These are phyloP conservation scores for Naso thynnoides DNA, from an alignment of 2,797 vertebrate genomes.

Conservation along the genomic window DNA sequence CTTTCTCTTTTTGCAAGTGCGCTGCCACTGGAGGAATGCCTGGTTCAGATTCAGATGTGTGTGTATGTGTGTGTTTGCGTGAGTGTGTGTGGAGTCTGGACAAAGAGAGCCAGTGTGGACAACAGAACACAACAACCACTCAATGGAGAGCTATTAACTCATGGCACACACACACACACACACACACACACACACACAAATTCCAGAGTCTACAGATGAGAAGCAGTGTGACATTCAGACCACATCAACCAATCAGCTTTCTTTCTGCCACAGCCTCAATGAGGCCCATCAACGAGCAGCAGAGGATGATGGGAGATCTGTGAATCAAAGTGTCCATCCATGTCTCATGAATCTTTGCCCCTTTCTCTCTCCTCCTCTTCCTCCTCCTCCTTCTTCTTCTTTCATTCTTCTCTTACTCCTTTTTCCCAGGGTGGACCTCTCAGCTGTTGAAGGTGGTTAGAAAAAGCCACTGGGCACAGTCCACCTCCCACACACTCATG, in stretches of 20 bases:
- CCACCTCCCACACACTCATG: slow-evolving; percentile 59
- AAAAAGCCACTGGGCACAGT: slow-evolving; percentile 50
- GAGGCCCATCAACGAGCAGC: slow-evolving; percentile 72
- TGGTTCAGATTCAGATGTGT: slow-evolving; percentile 58
- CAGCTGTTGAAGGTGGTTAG: slow-evolving; percentile 62
- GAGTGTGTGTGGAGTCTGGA: slow-evolving; percentile 51
- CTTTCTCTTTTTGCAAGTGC: slow-evolving; percentile 65
- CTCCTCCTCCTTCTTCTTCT: slow-evolving; percentile 15
- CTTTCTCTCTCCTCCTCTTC: slow-evolving; percentile 24
- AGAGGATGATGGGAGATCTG: slow-evolving; percentile 67
- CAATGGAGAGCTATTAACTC: slow-evolving; percentile 82
- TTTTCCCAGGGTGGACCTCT: slow-evolving; percentile 60
- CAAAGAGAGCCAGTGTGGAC: slow-evolving; percentile 85
- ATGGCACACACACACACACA: slow-evolving; percentile 68
- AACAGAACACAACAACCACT: slow-evolving; percentile 77
- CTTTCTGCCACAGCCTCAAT: slow-evolving; percentile 57
- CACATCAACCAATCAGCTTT: slow-evolving; percentile 62
- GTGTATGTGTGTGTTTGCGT: slow-evolving; percentile 22
- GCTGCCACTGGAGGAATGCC: slow-evolving; percentile 77
- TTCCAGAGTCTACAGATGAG: slow-evolving; percentile 68
- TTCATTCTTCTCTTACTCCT: slow-evolving; percentile 23
- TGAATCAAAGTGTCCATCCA: slow-evolving; percentile 70
- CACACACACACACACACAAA: slow-evolving; percentile 46
- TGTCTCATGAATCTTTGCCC: slow-evolving; percentile 60
- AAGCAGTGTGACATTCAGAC: slow-evolving; percentile 76